Evolutionary conservation across 2,113 vertebrate species (phyloP).

Genomic region (Hemibagrus wyckioides): DNA sequence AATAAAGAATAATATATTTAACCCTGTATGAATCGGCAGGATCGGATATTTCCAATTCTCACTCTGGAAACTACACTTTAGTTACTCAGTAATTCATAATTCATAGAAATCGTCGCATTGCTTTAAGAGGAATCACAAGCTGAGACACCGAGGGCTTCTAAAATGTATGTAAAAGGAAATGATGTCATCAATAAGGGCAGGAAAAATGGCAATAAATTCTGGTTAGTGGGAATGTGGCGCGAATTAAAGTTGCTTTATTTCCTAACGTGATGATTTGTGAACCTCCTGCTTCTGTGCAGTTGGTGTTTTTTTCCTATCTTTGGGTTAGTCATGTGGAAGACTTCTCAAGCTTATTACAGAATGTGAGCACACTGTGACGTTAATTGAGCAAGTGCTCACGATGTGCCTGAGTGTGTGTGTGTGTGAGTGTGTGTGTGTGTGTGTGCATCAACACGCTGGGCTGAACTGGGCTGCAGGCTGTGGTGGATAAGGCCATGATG

Average conservation of each 20-base stretch:
- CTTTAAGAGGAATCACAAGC: background rate
- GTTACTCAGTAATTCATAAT: background rate
- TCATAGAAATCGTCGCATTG: background rate
- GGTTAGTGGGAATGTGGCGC: background rate
- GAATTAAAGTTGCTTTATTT: background rate
- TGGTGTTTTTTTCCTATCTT: background rate
- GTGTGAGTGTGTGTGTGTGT: background rate
- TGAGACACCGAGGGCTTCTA: too few species aligned
- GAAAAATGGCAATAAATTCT: background rate
- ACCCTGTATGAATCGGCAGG: background rate
- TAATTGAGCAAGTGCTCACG: slow-evolving; percentile 41
- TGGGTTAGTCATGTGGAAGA: background rate
- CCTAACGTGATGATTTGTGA: background rate
- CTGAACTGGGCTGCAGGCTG: slow-evolving; percentile 29
- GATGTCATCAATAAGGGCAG: background rate
- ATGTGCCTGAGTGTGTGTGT: background rate
- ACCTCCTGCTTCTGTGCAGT: background rate
- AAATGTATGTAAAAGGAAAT: too few species aligned
- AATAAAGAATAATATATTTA: background rate
- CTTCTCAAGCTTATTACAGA: slow-evolving; percentile 1
- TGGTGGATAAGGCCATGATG: slow-evolving; percentile 38
- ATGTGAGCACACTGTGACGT: slow-evolving; percentile 2
- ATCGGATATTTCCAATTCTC: background rate
- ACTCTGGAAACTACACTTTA: background rate
- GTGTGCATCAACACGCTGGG: background rate